Base-by-base conservation (phyloP, 1,140 invertebrate genomes). In the Glomeris maerens region DNA sequence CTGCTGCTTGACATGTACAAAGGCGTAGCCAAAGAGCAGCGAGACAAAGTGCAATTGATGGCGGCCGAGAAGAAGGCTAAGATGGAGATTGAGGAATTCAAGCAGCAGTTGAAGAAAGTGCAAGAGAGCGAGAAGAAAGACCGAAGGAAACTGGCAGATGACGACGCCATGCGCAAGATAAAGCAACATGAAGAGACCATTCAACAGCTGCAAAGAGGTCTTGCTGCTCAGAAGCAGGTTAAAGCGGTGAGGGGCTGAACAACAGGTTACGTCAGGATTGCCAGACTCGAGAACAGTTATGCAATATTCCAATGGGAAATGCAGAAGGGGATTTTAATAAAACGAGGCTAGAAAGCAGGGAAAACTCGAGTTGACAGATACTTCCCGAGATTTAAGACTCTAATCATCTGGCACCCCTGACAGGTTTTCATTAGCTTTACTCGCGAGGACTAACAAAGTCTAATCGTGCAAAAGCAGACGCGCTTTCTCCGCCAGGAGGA, bases 21-120 rank as follows among this genome's bases (percentile, higher is more conserved):
- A 74, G 84, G 87, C 36, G 86, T 90, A 20, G 85, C 88, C 39
- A 96, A 96, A 70, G 93, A 97, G 62, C 87, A 91, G 64, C 72
- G 92, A 21, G 92, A 97, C 62, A 95, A 95, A 71, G 90, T 91
- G 40, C 88, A 93, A 70, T 70, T 96, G 44, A 94, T 96, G 90
- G 86, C 89, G 7, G 81, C 84, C 1, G 92, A 96, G 68, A 83
- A 92, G 60, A 93, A 94, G 69, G 78, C 84, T 0, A 66, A 85
- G 36, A 78, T 81, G 21, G 92, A 96, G 65, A 70, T 92, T 1
- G 92, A 96, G 54, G 91, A 97, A 53, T 71, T 93, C 41, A 77
- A 83, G 41, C 45, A 49, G 25, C 45, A 60, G 47, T 61, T 72
- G 14, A 67, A 67, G 51, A 64, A 63, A 50, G 62, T 73, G 44